Percentiles rank a stretch among this genome's conserved stretches.
These are phyloP conservation scores for Myanophis thanlyinensis DNA, from an alignment of 2,113 vertebrate genomes.

Conservation along the genomic window DNA sequence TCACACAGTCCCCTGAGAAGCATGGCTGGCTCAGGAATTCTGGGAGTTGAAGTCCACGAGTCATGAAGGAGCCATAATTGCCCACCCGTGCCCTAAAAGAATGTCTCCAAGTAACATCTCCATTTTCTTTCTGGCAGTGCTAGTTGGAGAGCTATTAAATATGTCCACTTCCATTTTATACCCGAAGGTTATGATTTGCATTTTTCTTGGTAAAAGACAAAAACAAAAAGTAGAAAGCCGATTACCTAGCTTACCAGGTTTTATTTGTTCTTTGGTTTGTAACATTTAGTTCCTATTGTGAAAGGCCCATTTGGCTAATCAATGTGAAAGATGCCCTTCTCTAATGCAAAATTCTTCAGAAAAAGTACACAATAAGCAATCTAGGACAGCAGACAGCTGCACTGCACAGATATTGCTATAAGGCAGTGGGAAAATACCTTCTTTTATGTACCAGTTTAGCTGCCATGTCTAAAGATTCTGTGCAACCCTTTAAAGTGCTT, in stretches of 20 bases:
- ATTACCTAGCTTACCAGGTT: background rate
- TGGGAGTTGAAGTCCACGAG: too few relatives aligned
- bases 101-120: background rate
- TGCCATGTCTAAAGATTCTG: background rate
- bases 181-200: background rate
- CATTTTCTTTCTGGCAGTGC: background rate
- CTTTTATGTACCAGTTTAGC: conserved; percentile 15
- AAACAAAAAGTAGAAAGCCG: background rate
- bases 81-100: too few relatives aligned
- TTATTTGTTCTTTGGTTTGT: background rate
- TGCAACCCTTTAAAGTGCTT: background rate
- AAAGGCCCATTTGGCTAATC: conserved; percentile 2
- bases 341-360: conserved; percentile 22
- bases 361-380: conserved; percentile 18
- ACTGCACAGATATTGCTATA: conserved; percentile 7
- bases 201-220: background rate
- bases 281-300: conserved; percentile 22
- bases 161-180: background rate
- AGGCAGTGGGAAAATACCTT: background rate
- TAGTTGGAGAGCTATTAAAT: background rate
- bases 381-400: conserved; percentile 3
- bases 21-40: too few relatives aligned
- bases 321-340: conserved; percentile 28
- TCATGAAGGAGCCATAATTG: too few relatives aligned
- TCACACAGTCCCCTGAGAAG: background rate